These are phyloP conservation scores for Thecophora atra DNA, from an alignment of 2,888 invertebrate genomes.

Conservation along the genomic window DNA sequence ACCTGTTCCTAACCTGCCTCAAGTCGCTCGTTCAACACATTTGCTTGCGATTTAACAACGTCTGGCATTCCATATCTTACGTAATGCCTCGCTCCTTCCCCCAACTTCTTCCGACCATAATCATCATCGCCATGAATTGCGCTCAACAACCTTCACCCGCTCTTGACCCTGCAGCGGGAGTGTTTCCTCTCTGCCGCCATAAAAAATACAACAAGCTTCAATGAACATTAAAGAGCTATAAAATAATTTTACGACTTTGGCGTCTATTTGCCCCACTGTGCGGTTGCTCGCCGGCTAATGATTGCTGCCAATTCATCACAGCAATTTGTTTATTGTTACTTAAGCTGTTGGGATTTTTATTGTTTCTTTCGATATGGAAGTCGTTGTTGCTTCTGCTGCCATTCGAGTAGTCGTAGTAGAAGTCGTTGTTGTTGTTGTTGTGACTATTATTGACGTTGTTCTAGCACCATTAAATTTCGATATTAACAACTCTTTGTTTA, in stretches of 20 bases:
- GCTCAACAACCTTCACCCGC: slow-evolving; percentile 4
- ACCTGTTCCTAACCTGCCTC: slow-evolving; percentile 54
- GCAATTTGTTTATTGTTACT: slow-evolving; percentile 40
- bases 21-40: slow-evolving; percentile 49
- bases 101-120: background rate
- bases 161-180: slow-evolving; percentile 24
- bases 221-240: slow-evolving; percentile 30
- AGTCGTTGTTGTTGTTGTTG: slow-evolving; percentile 26
- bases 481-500: slow-evolving; percentile 22
- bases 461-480: slow-evolving; percentile 12
- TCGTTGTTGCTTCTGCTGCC: background rate
- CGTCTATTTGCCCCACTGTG: slow-evolving; percentile 31
- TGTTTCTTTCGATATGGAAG: background rate
- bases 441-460: slow-evolving; percentile 7
- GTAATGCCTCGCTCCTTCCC: background rate
- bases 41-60: background rate
- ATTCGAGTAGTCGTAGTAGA: background rate
- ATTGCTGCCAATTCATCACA: slow-evolving; percentile 37
- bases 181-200: slow-evolving; percentile 45
- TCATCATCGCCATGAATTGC: background rate
- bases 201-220: slow-evolving; percentile 47
- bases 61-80: too few relatives aligned
- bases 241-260: slow-evolving; percentile 31
- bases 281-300: background rate
- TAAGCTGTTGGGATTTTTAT: background rate